These are phyloP conservation scores for Pachycephus smyrnensis DNA, from an alignment of 2,888 invertebrate genomes.

Conservation along the genomic window DNA sequence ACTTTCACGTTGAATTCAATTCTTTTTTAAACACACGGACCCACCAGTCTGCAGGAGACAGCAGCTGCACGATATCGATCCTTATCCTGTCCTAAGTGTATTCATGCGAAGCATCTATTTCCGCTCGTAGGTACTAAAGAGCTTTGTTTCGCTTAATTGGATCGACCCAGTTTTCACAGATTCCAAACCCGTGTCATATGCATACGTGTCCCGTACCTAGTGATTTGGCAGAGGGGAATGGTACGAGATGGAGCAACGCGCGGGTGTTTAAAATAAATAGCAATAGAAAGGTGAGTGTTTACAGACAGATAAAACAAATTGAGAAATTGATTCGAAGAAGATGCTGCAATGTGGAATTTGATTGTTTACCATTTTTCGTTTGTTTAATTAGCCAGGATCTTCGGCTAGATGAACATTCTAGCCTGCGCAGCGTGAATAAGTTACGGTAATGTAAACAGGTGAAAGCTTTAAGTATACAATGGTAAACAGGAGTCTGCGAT, in stretches of 20 bases:
- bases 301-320: not conserved
- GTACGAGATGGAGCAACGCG: not conserved
- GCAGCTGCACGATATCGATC: conserved; percentile 35
- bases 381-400: not conserved
- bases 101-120: not conserved
- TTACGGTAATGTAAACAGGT: no score
- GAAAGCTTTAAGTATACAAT: no score
- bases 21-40: not conserved
- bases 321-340: not conserved
- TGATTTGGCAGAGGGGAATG: not conserved
- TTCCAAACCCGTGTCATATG: conserved; percentile 28
- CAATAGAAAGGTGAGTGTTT: not conserved
- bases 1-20: not conserved
- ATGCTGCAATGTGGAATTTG: not conserved
- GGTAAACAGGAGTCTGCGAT: no score
- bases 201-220: conserved; percentile 28
- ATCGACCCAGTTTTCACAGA: conserved; percentile 37
- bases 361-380: not conserved
- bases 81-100: not conserved
- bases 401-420: not conserved
- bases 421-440: no score
- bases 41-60: not conserved
- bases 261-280: not conserved
- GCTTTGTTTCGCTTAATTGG: conserved; percentile 47
- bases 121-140: conserved; percentile 35